These are phyloP conservation scores for Silurus glanis DNA, from an alignment of 2,113 vertebrate genomes.

Conservation along the genomic window DNA sequence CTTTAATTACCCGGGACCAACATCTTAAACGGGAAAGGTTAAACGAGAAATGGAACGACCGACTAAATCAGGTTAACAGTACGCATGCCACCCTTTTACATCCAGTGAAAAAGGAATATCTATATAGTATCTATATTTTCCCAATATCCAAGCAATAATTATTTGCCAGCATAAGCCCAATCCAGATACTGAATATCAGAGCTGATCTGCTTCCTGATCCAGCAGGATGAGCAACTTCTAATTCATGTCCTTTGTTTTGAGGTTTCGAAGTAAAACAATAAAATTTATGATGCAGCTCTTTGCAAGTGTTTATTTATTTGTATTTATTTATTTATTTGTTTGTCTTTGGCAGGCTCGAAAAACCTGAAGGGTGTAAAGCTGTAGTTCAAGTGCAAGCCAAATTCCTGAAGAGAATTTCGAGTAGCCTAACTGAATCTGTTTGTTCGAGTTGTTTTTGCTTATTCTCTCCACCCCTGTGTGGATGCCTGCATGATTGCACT, in stretches of 20 bases:
- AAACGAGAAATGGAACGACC: not conserved
- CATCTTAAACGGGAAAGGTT: conserved; percentile 35
- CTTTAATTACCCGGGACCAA: not conserved
- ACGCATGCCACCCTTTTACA: not conserved
- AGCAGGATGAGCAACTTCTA: not conserved
- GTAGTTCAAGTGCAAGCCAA: not conserved
- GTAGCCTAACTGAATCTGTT: not conserved
- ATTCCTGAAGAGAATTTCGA: not conserved
- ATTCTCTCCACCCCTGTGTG: not conserved
- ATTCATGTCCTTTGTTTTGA: not conserved
- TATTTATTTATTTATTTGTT: not conserved
- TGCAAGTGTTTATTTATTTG: not conserved
- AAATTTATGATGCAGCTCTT: not conserved
- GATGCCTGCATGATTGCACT: conserved; percentile 33
- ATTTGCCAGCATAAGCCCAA: not conserved
- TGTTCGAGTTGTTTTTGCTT: conserved; percentile 1
- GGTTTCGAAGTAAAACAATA: not conserved
- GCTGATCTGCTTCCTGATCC: not conserved
- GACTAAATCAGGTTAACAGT: conserved; percentile 11
- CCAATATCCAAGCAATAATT: not conserved
- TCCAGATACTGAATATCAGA: not conserved
- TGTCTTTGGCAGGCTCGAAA: not conserved
- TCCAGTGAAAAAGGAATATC: not conserved
- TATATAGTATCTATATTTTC: not conserved
- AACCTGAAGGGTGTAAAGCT: not conserved